Evolutionary conservation across 2,888 invertebrate species (phyloP).

Genomic region (Terebella lapidaria): DNA sequence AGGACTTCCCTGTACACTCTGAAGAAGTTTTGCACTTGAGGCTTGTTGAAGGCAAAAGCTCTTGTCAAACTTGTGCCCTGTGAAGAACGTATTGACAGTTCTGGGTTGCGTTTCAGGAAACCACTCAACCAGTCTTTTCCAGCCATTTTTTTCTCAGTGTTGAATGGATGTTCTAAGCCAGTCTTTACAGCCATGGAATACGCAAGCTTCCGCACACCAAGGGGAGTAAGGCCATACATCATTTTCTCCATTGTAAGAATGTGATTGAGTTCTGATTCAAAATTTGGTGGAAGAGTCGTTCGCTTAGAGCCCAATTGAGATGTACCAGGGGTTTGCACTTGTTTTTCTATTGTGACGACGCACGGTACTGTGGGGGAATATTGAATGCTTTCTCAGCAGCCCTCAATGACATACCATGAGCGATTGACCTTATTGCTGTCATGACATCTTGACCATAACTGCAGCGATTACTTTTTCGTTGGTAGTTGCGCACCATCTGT

Average conservation of each 20-base stretch:
- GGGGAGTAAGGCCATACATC: slow-evolving; percentile 15
- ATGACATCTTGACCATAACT: no score
- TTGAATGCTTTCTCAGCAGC: no score
- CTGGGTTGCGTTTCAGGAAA: slow-evolving; percentile 19
- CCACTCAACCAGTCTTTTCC: slow-evolving; percentile 23
- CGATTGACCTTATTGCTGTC: no score
- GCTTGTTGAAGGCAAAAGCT: slow-evolving; percentile 22
- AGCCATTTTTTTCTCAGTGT: slow-evolving; percentile 19
- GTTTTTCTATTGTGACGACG: no score
- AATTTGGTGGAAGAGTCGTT: no score
- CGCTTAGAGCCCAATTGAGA: no score
- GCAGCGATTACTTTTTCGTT: no score
- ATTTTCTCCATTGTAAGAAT: slow-evolving; percentile 14
- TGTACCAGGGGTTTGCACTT: no score
- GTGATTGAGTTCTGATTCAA: no score
- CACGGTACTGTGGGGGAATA: no score
- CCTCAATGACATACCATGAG: no score
- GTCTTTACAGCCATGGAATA: slow-evolving; percentile 19
- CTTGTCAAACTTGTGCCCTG: slow-evolving; percentile 19
- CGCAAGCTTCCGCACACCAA: slow-evolving; percentile 17
- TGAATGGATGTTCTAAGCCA: slow-evolving; percentile 18
- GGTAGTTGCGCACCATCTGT: no score
- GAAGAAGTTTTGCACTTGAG: slow-evolving; percentile 19
- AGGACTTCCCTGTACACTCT: slow-evolving; percentile 5
- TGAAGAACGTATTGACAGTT: slow-evolving; percentile 17